Conservation (phyloP, 2,888 invertebrate species). For the Hipparchia semele region DNA sequence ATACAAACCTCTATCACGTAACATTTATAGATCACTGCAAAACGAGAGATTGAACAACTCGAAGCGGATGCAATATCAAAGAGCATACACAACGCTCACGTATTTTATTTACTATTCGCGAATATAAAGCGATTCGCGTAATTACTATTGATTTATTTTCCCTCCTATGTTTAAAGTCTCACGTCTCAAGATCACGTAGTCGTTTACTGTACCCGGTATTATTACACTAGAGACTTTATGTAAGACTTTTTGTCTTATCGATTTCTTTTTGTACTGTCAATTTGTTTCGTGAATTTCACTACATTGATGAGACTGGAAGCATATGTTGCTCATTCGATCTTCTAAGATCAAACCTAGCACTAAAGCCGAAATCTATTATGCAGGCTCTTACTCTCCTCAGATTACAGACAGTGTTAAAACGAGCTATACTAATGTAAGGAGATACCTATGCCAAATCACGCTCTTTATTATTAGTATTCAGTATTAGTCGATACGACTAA, state of each 20-base stretch:
- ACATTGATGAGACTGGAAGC: too few species aligned
- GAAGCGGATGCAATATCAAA: constrained; percentile 15
- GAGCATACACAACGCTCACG: constrained; percentile 13
- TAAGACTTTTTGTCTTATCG: background rate
- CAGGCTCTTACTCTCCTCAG: too few species aligned
- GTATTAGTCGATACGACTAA: too few species aligned
- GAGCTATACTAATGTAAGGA: too few species aligned
- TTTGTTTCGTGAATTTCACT: too few species aligned
- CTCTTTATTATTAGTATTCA: too few species aligned
- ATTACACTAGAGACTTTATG: background rate
- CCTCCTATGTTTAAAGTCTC: constrained; percentile 19
- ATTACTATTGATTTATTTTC: constrained; percentile 37
- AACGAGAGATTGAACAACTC: background rate
- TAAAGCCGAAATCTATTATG: too few species aligned
- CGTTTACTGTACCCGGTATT: constrained; percentile 34
- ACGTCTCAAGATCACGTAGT: constrained; percentile 48
- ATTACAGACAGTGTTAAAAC: too few species aligned
- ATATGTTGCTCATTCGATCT: too few species aligned
- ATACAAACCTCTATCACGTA: background rate
- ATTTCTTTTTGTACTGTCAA: background rate
- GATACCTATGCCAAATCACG: too few species aligned
- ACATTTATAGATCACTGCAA: constrained; percentile 1
- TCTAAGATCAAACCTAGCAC: too few species aligned
- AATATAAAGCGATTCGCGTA: constrained; percentile 33
- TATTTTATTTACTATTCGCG: constrained; percentile 13